Conservation (phyloP, 1,140 invertebrate species). For the Dendrolimus kikuchii region DNA sequence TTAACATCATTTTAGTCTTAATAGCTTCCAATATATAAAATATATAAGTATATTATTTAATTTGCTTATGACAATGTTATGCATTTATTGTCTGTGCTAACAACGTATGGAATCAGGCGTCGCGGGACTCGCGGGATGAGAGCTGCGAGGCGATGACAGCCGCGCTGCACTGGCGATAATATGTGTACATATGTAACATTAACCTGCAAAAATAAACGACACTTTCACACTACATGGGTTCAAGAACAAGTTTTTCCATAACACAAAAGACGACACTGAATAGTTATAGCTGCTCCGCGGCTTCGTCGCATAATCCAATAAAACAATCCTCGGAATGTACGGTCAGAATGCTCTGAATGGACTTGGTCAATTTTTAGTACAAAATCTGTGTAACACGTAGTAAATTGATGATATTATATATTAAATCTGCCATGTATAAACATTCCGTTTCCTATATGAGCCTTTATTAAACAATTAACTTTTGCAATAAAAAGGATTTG, state of each 20-base stretch:
- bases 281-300: constrained; percentile 71
- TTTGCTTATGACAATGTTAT: too few relatives aligned
- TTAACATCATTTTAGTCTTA: too few relatives aligned
- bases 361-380: too few relatives aligned
- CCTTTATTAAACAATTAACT: too few relatives aligned
- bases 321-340: constrained; percentile 70
- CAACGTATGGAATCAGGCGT: constrained; percentile 19
- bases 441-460: too few relatives aligned
- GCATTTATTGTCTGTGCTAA: constrained; percentile 46
- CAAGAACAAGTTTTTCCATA: constrained; percentile 73
- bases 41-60: neutral
- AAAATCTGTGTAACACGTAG: too few relatives aligned
- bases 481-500: too few relatives aligned
- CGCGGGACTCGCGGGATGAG: constrained; percentile 20
- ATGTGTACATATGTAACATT: constrained; percentile 72
- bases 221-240: constrained; percentile 72
- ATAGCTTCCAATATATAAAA: neutral
- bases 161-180: constrained; percentile 53
- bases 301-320: constrained; percentile 70
- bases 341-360: constrained; percentile 25
- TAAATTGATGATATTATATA: too few relatives aligned
- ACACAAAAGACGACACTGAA: constrained; percentile 72
- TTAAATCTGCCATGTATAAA: too few relatives aligned
- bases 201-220: constrained; percentile 70
- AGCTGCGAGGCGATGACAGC: constrained; percentile 43